phyloP scores from a whole-genome alignment of 2,888 invertebrate species.

The Hyppa rectilinea region DNA sequence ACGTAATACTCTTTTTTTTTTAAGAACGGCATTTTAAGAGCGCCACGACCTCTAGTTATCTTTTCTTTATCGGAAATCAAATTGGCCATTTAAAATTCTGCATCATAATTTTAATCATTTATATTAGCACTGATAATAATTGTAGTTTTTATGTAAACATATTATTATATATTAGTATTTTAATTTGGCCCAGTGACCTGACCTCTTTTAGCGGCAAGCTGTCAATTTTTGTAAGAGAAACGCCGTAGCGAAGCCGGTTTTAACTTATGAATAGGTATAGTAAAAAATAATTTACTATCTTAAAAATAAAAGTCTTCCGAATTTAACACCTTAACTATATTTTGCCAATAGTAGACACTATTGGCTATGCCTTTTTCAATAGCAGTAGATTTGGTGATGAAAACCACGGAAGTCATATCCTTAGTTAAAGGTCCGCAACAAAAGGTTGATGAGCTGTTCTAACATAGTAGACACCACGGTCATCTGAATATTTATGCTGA shows the following conservation, averaged over 20 bases:
- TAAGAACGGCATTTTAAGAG: constrained; percentile 45
- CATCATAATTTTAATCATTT: background rate
- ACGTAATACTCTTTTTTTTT: constrained; percentile 54
- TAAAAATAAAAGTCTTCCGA: too few species aligned
- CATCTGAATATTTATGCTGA: background rate
- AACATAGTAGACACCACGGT: too few species aligned
- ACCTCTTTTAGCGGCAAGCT: too few species aligned
- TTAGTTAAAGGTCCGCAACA: constrained; percentile 23
- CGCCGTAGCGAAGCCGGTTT: too few species aligned
- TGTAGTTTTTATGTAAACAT: constrained; percentile 21
- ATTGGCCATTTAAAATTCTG: constrained; percentile 26
- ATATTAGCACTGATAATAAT: background rate
- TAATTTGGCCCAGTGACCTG: constrained; percentile 30
- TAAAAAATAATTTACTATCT: too few species aligned
- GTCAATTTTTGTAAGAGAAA: too few species aligned
- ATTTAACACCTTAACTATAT: too few species aligned
- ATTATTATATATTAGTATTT: constrained; percentile 36
- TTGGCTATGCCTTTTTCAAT: too few species aligned
- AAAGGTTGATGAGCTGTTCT: background rate
- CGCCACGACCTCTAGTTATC: constrained; percentile 48
- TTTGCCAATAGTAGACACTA: too few species aligned
- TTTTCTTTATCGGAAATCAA: constrained; percentile 45
- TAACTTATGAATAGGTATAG: too few species aligned
- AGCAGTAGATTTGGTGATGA: too few species aligned
- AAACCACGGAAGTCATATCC: too few species aligned